Evolutionary conservation across 1,140 invertebrate genomes (phyloP), one percentile per base, ranked within the genome.

Genomic region (Nephila pilipes): DNA sequence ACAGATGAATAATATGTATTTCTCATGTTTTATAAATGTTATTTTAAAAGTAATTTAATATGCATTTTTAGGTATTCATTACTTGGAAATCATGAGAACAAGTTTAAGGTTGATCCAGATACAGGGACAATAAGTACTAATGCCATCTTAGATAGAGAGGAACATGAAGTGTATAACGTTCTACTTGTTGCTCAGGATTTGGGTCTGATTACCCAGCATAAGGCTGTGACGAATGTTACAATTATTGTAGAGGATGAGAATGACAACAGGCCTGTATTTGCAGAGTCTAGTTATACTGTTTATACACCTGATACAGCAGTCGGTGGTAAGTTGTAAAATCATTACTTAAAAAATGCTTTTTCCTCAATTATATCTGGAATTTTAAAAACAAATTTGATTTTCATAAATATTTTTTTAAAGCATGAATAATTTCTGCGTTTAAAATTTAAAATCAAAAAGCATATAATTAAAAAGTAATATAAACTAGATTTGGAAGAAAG

Each of bases 151-250:
- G 96, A 96, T 94, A 95, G 95, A 46, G 96, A 96, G 94, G 94
- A 96, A 80, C 97, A 98, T 95, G 95, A 97, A 46, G 95, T 97
- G 36, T 98, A 98, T 95, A 97, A 97, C 16, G 96, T 99, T 85
- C 97, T 97, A 0, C 96, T 99, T 54, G 97, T 98, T 60, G 98
- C 98, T 79, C 98, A 98, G 97, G 98, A 99, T 96, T 98, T 97
- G 57, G 94, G 94, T 38, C 57, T 91, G 4, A 93, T 87, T 5
- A 55, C 22, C 94, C 92, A 94, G 63, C 91, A 94, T 63, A 38
- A 57, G 20, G 87, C 93, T 36, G 60, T 65, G 2, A 97, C 98
- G 0, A 98, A 98, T 95, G 95, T 99, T 10, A 98, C 97, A 0
- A 97, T 99, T 58, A 95, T 95, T 22, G 97, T 99, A 2, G 95